Evolutionary conservation across 2,797 vertebrate species (phyloP).

Genomic region (Percopsis omiscomaycus): DNA sequence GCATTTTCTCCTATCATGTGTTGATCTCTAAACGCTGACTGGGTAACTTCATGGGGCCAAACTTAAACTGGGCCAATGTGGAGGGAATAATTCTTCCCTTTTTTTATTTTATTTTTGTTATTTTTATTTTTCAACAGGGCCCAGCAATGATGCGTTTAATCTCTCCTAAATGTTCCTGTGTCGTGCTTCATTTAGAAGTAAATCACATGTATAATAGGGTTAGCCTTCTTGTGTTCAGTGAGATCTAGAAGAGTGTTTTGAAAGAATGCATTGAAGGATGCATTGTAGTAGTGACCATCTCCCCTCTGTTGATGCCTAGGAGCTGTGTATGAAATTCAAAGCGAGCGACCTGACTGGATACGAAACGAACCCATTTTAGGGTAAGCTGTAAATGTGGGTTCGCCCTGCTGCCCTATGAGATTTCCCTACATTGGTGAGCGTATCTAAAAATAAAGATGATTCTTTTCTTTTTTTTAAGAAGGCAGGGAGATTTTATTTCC

Average conservation of each 20-base stretch:
- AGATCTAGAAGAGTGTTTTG: constrained; percentile 31
- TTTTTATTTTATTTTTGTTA: background rate
- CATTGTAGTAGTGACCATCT: constrained; percentile 44
- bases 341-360: constrained; percentile 63
- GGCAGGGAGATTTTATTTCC: constrained; percentile 61
- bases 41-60: constrained; percentile 11
- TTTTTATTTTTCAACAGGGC: constrained; percentile 20
- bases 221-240: constrained; percentile 47
- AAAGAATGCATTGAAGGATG: constrained; percentile 44
- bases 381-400: constrained; percentile 54
- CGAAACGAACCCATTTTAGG: constrained; percentile 56
- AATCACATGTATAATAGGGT: constrained; percentile 35
- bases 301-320: constrained; percentile 44
- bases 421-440: constrained; percentile 60
- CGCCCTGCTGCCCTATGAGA: constrained; percentile 52
- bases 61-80: constrained; percentile 33
- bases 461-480: constrained; percentile 71
- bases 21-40: constrained; percentile 4
- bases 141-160: constrained; percentile 51
- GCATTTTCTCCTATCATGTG: constrained; percentile 21
- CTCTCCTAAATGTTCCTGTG: constrained; percentile 45
- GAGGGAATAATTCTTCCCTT: constrained; percentile 33
- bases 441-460: constrained; percentile 50
- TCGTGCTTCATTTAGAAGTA: constrained; percentile 45
- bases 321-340: constrained; percentile 52